Conservation (phyloP, 1,140 invertebrate genomes). For the Zophobas atratus region DNA sequence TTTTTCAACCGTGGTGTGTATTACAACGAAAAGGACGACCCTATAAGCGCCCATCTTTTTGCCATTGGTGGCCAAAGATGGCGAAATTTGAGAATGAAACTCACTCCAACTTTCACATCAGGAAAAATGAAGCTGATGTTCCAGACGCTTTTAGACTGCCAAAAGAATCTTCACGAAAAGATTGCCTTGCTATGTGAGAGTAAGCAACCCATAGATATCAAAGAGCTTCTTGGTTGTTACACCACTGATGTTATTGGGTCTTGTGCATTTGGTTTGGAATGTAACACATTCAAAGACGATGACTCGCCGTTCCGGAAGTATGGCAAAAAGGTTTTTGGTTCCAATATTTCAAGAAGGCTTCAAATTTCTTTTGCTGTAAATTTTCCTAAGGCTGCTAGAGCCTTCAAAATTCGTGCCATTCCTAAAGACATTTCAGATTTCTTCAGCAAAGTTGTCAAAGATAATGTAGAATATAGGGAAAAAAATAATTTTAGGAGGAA, state of each 20-base stretch:
- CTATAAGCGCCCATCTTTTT: constrained; percentile 64
- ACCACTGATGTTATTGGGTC: constrained; percentile 12
- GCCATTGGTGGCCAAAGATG: constrained; percentile 62
- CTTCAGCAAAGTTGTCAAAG: no score
- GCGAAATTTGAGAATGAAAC: constrained; percentile 63
- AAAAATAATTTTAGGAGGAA: no score
- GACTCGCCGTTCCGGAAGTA: constrained; percentile 36
- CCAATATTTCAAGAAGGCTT: no score
- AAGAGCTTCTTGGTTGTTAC: background rate
- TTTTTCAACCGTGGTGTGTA: constrained; percentile 69
- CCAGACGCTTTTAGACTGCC: background rate
- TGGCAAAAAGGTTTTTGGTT: no score
- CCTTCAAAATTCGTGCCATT: no score
- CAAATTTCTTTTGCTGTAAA: no score
- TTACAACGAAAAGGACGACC: constrained; percentile 68
- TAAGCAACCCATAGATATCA: constrained; percentile 55
- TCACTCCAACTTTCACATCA: constrained; percentile 61
- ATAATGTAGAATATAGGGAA: no score
- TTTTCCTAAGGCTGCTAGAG: no score
- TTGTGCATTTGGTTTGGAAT: constrained; percentile 72
- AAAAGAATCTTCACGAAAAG: background rate
- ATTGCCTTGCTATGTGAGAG: constrained; percentile 55
- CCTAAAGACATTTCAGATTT: no score
- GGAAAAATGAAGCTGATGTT: constrained; percentile 66
- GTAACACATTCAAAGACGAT: constrained; percentile 44